A percentile compares a stretch with the other conserved stretches of the same genome.
Evolutionary conservation across 2,888 invertebrate genomes (phyloP).

Genomic region (Rotaria socialis): DNA sequence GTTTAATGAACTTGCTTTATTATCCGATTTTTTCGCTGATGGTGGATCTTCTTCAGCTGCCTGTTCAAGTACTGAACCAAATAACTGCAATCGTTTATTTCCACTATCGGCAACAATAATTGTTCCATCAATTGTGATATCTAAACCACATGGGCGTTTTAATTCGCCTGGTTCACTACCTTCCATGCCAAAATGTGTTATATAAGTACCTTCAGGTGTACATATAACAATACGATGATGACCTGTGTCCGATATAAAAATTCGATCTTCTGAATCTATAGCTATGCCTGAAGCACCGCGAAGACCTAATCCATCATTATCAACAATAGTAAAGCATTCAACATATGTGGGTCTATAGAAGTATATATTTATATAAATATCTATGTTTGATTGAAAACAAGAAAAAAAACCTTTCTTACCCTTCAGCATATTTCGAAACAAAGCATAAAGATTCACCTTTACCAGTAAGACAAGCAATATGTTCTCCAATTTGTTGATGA

Average conservation of each 20-base stretch:
- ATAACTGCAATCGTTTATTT: not conserved
- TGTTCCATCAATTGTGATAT: not conserved
- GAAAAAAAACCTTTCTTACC: not conserved
- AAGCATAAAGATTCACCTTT: not conserved
- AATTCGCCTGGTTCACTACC: not conserved
- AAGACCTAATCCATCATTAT: conserved; percentile 8
- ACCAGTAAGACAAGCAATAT: not conserved
- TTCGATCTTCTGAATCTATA: not conserved
- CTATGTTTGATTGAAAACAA: not conserved
- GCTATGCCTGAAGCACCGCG: not conserved
- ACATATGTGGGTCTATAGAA: not conserved
- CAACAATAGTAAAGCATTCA: not conserved
- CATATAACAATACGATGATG: conserved; percentile 21
- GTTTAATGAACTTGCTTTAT: not conserved
- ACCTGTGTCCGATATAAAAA: not conserved
- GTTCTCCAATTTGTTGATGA: not conserved
- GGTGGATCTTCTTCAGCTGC: not conserved
- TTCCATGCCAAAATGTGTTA: not conserved
- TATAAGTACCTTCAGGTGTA: not conserved
- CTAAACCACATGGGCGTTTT: not conserved
- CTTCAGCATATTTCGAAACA: not conserved
- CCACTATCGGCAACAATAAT: not conserved
- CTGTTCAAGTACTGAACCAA: not conserved
- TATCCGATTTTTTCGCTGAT: not conserved
- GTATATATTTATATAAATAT: not conserved